Conservation (phyloP, 2,888 invertebrate genomes). For the Dryomyza anilis region DNA sequence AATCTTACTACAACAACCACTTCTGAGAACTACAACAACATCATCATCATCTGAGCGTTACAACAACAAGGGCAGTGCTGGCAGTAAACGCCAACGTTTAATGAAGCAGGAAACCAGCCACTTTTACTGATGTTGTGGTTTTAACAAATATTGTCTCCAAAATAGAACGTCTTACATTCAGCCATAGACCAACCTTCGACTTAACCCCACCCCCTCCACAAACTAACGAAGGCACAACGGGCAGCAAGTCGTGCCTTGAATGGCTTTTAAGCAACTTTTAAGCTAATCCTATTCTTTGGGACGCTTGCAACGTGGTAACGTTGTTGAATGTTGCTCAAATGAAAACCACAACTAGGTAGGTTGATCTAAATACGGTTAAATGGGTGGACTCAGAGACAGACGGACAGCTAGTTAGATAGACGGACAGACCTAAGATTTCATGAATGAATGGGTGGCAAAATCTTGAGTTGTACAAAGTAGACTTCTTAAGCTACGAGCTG, state of each 20-base stretch:
- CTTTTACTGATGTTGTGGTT: constrained; percentile 11
- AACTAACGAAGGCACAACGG: too few species aligned
- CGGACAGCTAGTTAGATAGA: too few species aligned
- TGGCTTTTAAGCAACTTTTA: constrained; percentile 20
- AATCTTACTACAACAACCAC: background rate
- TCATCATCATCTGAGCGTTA: background rate
- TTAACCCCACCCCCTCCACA: too few species aligned
- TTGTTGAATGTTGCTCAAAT: constrained; percentile 6
- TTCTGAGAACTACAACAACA: background rate
- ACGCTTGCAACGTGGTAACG: background rate
- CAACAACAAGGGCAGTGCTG: background rate
- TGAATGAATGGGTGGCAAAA: too few species aligned
- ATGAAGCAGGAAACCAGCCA: constrained; percentile 18
- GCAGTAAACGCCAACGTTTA: constrained; percentile 9
- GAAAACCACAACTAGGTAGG: background rate
- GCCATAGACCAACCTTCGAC: background rate
- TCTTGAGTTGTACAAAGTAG: too few species aligned
- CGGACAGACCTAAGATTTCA: too few species aligned
- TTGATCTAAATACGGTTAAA: background rate
- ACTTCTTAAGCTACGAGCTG: background rate
- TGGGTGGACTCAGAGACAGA: background rate
- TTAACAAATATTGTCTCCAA: constrained; percentile 6
- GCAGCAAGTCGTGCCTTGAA: background rate
- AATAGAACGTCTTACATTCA: background rate
- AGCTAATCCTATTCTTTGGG: constrained; percentile 20